Evolutionary conservation across 2,888 invertebrate genomes (phyloP), one percentile per base, ranked within the genome.

Genomic region (Plutella xylostella): DNA sequence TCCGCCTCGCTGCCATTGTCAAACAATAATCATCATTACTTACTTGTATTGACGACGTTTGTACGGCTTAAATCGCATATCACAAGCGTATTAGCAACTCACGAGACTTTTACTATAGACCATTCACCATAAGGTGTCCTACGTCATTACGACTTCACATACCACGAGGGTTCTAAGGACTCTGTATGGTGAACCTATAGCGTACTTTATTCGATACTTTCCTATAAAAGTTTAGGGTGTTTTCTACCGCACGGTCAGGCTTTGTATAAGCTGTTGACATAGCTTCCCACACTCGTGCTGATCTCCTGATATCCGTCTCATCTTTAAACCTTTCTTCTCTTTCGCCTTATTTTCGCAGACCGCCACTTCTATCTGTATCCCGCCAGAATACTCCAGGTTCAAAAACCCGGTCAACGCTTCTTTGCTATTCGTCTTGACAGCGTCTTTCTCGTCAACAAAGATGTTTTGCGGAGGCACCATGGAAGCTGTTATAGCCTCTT

Each of bases 301-400:
- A 72, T 96, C 95, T 4, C 95, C 95, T 0, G 94, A 94, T 57
- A 96, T 93, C 61, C 94, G 82, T 45, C 94, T 80, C 89, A 96
- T 88, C 57, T 94, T 94, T 57, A 95, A 85, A 93, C 93, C 56
- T 93, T 93, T 42, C 88, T 89, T 2, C 19, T n/a, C 60, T 91
- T 90, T 61, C 89, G 85, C 78, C 58, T 90, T 87, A 51, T 91
- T 89, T 57, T 92, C 90, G 60, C 89, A 91, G 9, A 95, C 89
- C 55, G 92, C 89, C 59, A 96, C 72, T 61, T 94, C 94, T 25
- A 95, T 93, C 71, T 94, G 94, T 52, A 95, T 89, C 0, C 94
- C 94, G 1, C 93, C 92, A 1, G 92, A 92, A 62, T 92, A 91
- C 63, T 92, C 91, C 46, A 93, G 73, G 51, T 89, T 91, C 1